Conservation (phyloP, 1,140 invertebrate species). For the Gryon sp. region DNA sequence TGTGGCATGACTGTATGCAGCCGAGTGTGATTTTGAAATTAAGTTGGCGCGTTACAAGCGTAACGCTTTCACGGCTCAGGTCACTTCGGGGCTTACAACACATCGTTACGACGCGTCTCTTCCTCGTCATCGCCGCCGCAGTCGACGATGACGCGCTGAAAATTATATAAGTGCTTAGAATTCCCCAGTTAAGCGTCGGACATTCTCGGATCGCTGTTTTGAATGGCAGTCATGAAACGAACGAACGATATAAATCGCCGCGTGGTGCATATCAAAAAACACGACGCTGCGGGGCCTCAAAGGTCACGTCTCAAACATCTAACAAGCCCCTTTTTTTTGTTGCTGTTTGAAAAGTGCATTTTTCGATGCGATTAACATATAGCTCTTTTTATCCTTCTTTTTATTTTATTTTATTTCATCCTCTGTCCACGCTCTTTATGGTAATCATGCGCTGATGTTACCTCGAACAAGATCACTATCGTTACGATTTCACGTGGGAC, state of each 20-base stretch:
- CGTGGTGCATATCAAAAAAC: conserved; percentile 57
- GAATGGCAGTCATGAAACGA: conserved; percentile 59
- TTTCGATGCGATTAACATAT: conserved; percentile 47
- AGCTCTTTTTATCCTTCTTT: conserved; percentile 16
- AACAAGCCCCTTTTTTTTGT: conserved; percentile 49
- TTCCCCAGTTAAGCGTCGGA: conserved; percentile 42
- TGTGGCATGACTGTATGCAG: conserved; percentile 54
- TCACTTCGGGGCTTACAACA: conserved; percentile 38
- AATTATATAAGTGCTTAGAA: conserved; percentile 63
- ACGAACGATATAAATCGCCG: conserved; percentile 59
- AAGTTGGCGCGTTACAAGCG: conserved; percentile 59
- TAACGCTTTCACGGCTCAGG: conserved; percentile 48
- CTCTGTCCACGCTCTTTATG: conserved; percentile 21
- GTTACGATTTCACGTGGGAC: conserved; percentile 19
- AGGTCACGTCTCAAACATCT: conserved; percentile 58
- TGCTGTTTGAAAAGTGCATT: conserved; percentile 52
- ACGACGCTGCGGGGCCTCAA: conserved; percentile 34
- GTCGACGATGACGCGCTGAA: conserved; percentile 54
- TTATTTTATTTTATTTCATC: too few relatives aligned
- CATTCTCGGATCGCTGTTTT: conserved; percentile 45
- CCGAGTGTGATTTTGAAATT: conserved; percentile 59
- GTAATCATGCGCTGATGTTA: conserved; percentile 13
- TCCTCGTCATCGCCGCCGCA: conserved; percentile 57
- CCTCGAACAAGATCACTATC: conserved; percentile 42
- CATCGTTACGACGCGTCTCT: conserved; percentile 52